Base-by-base conservation (phyloP, 2,888 invertebrate species). In the Ophion obscuratus region DNA sequence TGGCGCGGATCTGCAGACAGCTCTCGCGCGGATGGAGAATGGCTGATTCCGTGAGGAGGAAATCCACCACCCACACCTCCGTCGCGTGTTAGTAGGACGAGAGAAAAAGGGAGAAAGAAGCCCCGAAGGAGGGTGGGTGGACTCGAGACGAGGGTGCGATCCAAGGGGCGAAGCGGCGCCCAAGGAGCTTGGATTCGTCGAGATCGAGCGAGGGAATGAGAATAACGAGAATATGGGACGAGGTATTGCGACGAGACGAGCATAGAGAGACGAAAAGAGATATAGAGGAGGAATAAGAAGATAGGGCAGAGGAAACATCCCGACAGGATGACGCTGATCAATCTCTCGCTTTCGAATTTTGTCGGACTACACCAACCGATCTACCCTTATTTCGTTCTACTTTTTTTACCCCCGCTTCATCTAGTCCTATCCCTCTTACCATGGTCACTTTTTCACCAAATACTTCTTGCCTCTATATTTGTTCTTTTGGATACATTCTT, bases 301-400 rank as follows among this genome's bases (percentile, higher is more conserved):
- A 80, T 74, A 81, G 78, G 79, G 79, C 85, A 79, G 87, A 87
- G 88, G 90, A 88, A 90, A 91, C 87, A 88, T 88, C 90, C 88
- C 86, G 89, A 90, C 90, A 90, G 91, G 89, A 92, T 92, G 92
- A 92, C 91, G 92, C 91, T 91, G 92, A 92, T 92, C 92, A 92
- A 92, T 92, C 92, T 93, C 90, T 88, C 88, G 89, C 87, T 90
- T 90, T 91, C 89, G 89, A 89, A 89, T 90, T 90, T 89, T 87
- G 87, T 85, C 87, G 71, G 71, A 87, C 82, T 83, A 62, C 66
- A 75, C 81, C 81, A 62, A 82, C 85, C 87, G 88, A 89, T 88
- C 87, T 84, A 87, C 83, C 87, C 88, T 83, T 66, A 81, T 81
- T 85, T 83, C 83, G 78, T 85, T 76, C 67, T 47, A 66, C 68